Percentiles rank a stretch among this genome's conserved stretches.
phyloP scores from a whole-genome alignment of 2,797 vertebrate genomes.

The Rhadinocentrus ornatus region DNA sequence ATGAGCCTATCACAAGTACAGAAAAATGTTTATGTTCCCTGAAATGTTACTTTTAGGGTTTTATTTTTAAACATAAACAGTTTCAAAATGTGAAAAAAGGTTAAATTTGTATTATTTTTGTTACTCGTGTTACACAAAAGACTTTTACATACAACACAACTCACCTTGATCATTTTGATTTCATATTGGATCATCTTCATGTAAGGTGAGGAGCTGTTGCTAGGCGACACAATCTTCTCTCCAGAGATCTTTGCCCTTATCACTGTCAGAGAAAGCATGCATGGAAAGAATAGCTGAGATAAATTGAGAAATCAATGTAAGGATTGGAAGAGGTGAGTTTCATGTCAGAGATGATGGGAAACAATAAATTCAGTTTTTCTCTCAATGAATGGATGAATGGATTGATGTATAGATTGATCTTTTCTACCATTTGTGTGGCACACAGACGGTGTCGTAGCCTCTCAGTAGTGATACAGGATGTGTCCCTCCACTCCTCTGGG shows the following conservation, averaged over 20 bases:
- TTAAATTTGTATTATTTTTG: not conserved
- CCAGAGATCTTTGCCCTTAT: constrained; percentile 91
- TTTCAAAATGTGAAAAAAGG: not conserved
- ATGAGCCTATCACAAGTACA: not conserved
- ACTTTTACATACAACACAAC: constrained; percentile 29
- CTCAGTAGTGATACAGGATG: constrained; percentile 74
- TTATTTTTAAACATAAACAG: not conserved
- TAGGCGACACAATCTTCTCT: constrained; percentile 90
- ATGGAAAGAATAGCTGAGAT: constrained; percentile 32
- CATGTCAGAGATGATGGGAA: constrained; percentile 20
- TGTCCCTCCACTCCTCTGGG: constrained; percentile 66
- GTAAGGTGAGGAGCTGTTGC: constrained; percentile 84
- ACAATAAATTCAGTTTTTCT: not conserved
- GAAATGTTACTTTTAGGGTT: not conserved
- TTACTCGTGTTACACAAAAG: not conserved
- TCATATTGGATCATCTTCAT: constrained; percentile 94
- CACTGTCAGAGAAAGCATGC: constrained; percentile 76
- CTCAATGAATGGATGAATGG: not conserved
- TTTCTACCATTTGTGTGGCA: constrained; percentile 25
- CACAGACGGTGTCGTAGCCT: constrained; percentile 43
- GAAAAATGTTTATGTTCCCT: not conserved
- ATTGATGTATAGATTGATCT: constrained; percentile 15
- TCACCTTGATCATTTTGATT: constrained; percentile 97
- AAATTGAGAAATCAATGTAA: constrained; percentile 14
- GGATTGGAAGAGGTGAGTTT: constrained; percentile 10